Percentiles rank a stretch among this genome's conserved stretches.
These are phyloP conservation scores for Rhinogobio ventralis DNA, from an alignment of 2,797 vertebrate genomes.

Conservation along the genomic window DNA sequence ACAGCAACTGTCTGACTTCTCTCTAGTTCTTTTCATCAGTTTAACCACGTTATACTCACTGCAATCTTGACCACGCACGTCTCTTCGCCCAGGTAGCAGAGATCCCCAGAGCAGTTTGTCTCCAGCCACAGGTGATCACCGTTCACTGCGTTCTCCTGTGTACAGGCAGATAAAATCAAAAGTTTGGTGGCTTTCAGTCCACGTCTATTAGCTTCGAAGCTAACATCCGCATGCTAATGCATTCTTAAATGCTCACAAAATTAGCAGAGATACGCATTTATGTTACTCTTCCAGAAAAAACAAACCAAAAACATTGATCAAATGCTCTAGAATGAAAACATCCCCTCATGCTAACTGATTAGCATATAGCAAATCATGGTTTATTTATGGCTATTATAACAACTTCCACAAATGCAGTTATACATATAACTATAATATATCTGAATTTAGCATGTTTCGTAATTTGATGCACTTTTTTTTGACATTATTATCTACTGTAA, in stretches of 20 bases:
- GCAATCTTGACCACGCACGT: slow-evolving; percentile 92
- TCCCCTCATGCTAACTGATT: no score
- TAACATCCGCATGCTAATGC: background rate
- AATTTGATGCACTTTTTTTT: background rate
- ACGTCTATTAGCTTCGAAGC: background rate
- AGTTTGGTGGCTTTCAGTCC: background rate
- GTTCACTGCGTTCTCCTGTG: slow-evolving; percentile 93
- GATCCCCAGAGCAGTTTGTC: slow-evolving; percentile 95
- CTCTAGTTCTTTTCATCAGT: background rate
- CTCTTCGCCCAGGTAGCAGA: slow-evolving; percentile 97
- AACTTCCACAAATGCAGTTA: background rate
- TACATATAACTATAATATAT: background rate
- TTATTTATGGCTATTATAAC: no score
- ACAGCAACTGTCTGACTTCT: background rate
- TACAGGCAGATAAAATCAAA: background rate
- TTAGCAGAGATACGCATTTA: background rate
- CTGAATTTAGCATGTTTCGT: background rate
- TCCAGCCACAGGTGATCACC: slow-evolving; percentile 98
- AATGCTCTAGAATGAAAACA: background rate
- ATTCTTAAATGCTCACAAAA: background rate
- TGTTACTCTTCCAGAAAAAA: background rate
- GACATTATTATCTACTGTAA: background rate
- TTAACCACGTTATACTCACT: slow-evolving; percentile 81
- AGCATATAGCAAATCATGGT: no score
- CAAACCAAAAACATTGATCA: background rate